phyloP scores from a whole-genome alignment of 2,797 vertebrate genomes.

The Pelochelys cantorii region DNA sequence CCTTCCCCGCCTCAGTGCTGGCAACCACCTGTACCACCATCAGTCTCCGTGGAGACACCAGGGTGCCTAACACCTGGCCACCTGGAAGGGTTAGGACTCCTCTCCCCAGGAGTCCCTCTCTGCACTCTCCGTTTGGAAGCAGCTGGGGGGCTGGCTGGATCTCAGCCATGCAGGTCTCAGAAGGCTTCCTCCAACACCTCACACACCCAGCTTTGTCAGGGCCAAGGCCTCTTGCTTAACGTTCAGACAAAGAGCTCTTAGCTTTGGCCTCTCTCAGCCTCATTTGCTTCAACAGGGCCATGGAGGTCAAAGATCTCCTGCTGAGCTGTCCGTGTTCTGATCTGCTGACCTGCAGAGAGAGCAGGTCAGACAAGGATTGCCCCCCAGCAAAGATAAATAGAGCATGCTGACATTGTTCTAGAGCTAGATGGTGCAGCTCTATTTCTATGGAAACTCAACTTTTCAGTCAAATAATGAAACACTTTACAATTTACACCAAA shows the following conservation, averaged over 20 bases:
- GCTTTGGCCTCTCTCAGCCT: neutral
- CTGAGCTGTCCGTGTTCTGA: neutral
- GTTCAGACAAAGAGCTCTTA: neutral
- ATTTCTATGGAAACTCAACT: neutral
- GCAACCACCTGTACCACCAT: neutral
- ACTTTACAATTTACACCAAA: neutral
- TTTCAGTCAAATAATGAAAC: neutral
- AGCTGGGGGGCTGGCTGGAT: neutral
- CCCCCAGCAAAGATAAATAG: neutral
- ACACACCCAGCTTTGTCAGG: neutral
- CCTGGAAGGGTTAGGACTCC: neutral
- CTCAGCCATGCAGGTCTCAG: neutral
- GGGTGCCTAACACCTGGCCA: neutral
- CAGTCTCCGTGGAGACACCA: neutral
- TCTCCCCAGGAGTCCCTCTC: neutral
- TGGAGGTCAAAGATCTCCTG: neutral
- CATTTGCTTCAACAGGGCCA: neutral
- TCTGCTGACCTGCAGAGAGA: neutral
- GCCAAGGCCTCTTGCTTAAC: neutral
- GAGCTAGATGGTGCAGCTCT: neutral
- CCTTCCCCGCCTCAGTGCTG: neutral
- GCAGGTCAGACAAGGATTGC: neutral
- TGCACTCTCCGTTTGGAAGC: neutral
- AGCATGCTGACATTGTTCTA: neutral
- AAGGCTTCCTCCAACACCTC: neutral